A percentile compares a stretch with the other conserved stretches of the same genome.
Conservation (phyloP, 2,113 vertebrate species). For the Indicator indicator region DNA sequence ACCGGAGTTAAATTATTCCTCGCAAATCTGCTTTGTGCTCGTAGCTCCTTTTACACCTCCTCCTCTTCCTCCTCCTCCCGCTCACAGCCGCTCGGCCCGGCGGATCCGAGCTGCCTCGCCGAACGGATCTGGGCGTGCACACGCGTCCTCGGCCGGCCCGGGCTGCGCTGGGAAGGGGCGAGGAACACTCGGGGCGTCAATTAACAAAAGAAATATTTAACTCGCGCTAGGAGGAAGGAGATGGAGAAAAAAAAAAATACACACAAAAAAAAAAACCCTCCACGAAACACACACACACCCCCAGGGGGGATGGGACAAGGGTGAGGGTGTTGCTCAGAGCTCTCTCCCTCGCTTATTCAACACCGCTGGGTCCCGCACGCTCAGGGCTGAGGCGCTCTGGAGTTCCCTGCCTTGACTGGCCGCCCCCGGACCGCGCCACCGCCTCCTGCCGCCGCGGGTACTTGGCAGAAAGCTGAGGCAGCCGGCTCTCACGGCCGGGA, state of each 20-base stretch:
- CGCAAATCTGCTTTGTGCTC: conserved; percentile 24
- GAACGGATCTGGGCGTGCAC: conserved; percentile 40
- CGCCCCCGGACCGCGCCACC: background rate
- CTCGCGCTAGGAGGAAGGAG: background rate
- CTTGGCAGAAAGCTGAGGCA: background rate
- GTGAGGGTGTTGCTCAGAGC: background rate
- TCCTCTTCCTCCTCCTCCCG: conserved; percentile 9
- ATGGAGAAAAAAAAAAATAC: fast-evolving
- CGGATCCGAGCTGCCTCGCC: conserved; percentile 47
- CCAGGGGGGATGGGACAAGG: background rate
- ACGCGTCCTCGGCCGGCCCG: conserved; percentile 42
- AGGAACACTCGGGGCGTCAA: conserved; percentile 15
- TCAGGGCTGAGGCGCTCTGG: background rate
- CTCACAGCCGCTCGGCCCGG: conserved; percentile 35
- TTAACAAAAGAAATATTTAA: conserved; percentile 51
- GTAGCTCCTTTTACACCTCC: conserved; percentile 38
- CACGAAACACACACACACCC: no score
- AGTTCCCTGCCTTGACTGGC: background rate
- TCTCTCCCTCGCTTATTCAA: background rate
- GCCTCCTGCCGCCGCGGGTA: background rate
- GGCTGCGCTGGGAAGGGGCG: background rate
- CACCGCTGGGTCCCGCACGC: background rate
- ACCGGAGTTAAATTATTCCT: conserved; percentile 43
- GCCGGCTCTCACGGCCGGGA: background rate
- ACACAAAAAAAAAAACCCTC: no score